Evolutionary conservation across 2,888 invertebrate genomes (phyloP).

Genomic region (Ophion obscuratus): DNA sequence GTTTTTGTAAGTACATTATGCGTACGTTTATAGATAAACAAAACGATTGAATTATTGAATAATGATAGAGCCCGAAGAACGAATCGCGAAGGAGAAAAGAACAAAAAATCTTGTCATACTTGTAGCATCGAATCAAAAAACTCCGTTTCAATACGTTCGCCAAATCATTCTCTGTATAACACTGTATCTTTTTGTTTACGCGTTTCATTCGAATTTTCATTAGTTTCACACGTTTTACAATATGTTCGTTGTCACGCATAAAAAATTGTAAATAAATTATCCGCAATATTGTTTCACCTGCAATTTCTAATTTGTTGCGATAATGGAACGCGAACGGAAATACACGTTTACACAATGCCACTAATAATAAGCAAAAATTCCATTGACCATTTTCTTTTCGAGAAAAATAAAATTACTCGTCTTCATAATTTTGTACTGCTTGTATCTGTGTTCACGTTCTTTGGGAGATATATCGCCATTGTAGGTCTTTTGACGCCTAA

Average conservation of each 20-base stretch:
- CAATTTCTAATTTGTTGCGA: conserved; percentile 14
- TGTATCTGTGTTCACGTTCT: conserved; percentile 39
- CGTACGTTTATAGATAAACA: conserved; percentile 41
- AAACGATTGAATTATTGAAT: conserved; percentile 8
- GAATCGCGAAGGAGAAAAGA: conserved; percentile 19
- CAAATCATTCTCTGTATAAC: conserved; percentile 40
- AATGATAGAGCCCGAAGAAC: conserved; percentile 9
- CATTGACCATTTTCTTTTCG: conserved; percentile 8
- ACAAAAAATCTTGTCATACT: conserved; percentile 56
- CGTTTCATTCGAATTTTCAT: conserved; percentile 14
- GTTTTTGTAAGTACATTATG: conserved; percentile 59
- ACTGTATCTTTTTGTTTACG: conserved; percentile 20
- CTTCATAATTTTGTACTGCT: conserved; percentile 53
- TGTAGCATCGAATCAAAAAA: conserved; percentile 54
- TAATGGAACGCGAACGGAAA: conserved; percentile 2
- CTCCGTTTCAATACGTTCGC: conserved; percentile 41
- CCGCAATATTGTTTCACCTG: conserved; percentile 44
- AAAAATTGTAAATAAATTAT: conserved; percentile 61
- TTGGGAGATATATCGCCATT: conserved; percentile 29
- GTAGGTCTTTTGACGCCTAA: conserved; percentile 38
- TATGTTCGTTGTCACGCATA: conserved; percentile 40
- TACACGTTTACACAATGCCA: background rate
- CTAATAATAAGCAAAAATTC: background rate
- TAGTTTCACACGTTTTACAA: conserved; percentile 17
- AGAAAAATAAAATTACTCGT: background rate